Conservation (phyloP, 2,113 vertebrate species). For the Xenotilapia caudafasciata region DNA sequence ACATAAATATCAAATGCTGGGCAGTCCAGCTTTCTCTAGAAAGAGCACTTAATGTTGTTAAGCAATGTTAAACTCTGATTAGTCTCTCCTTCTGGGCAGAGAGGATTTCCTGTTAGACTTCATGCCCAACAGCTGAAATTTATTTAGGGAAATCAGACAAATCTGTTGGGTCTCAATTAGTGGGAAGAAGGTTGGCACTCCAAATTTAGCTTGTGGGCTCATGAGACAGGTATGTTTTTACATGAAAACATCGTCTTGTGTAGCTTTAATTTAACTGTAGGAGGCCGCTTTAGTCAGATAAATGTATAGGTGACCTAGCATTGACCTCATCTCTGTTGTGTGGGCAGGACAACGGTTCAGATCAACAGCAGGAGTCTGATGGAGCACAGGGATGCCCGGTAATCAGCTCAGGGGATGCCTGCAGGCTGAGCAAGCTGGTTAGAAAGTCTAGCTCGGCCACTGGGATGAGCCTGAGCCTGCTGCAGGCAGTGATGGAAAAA, state of each 20-base stretch:
- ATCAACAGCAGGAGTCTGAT: neutral
- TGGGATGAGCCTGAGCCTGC: neutral
- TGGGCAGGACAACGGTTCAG: neutral
- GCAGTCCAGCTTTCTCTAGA: neutral
- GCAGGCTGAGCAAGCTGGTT: slow-evolving; percentile 1
- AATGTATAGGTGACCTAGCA: neutral
- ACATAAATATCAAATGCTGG: neutral
- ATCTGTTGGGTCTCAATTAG: slow-evolving; percentile 45
- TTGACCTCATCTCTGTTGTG: neutral
- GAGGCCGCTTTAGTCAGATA: neutral
- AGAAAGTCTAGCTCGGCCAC: neutral
- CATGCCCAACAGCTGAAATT: neutral
- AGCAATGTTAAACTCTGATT: neutral
- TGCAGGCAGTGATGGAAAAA: neutral
- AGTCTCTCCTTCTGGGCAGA: neutral
- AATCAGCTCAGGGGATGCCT: slow-evolving; percentile 15
- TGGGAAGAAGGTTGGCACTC: neutral
- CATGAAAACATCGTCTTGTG: neutral
- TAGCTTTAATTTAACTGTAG: neutral
- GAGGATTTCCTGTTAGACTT: neutral
- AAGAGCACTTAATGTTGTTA: neutral
- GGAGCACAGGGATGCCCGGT: neutral
- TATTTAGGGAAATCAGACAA: slow-evolving; percentile 1
- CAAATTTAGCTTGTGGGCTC: neutral
- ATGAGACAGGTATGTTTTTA: neutral